phyloP scores from a whole-genome alignment of 2,888 invertebrate genomes.

The Tetropium fuscum region DNA sequence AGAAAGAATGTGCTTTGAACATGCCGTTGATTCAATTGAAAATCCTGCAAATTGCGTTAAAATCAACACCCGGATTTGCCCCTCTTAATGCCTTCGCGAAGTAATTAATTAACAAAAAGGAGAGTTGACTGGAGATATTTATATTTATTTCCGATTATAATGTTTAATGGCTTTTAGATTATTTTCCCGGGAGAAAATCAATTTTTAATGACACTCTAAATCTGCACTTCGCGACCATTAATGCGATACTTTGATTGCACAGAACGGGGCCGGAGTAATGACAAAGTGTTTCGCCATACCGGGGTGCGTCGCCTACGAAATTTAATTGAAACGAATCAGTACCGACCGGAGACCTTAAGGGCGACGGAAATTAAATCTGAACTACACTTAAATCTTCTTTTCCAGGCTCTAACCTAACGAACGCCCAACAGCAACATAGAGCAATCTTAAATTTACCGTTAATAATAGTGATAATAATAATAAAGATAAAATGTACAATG shows the following conservation, averaged over 20 bases:
- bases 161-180: constrained; percentile 9
- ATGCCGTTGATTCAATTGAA: neutral
- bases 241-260: constrained; percentile 17
- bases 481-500: no score
- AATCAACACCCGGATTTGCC: neutral
- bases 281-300: neutral
- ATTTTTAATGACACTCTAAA: constrained; percentile 14
- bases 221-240: constrained; percentile 18
- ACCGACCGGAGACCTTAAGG: neutral
- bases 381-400: no score
- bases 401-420: no score
- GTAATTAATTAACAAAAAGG: constrained; percentile 10
- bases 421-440: no score
- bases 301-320: neutral
- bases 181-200: constrained; percentile 9
- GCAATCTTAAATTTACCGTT: no score
- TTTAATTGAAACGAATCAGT: neutral
- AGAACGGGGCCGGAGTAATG: constrained; percentile 1
- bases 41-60: constrained; percentile 1
- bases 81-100: constrained; percentile 8
- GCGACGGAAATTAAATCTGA: neutral
- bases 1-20: no score
- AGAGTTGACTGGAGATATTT: constrained; percentile 1
- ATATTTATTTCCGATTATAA: constrained; percentile 18
- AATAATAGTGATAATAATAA: no score